Conservation (phyloP, 2,797 vertebrate species). For the Urocyon cinereoargenteus region DNA sequence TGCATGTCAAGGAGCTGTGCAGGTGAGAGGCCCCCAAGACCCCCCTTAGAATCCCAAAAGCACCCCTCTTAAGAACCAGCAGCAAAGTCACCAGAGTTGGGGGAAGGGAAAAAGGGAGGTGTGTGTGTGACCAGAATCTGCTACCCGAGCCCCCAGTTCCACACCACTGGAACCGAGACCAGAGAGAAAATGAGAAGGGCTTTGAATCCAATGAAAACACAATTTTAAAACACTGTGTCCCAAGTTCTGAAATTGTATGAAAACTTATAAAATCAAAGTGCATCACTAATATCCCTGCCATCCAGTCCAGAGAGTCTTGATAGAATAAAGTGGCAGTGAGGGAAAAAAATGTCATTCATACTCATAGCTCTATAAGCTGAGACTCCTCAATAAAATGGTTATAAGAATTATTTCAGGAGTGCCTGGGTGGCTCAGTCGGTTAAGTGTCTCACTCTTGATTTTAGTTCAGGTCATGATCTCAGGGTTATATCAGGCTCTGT, state of each 20-base stretch:
- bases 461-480: neutral
- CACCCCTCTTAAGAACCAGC: neutral
- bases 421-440: neutral
- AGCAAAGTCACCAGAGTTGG: neutral
- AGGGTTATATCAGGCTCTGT: neutral
- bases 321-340: neutral
- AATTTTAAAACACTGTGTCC: neutral
- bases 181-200: neutral
- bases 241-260: slow-evolving; percentile 24
- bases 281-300: neutral
- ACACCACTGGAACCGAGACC: neutral
- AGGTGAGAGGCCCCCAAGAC: neutral
- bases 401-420: neutral
- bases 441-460: neutral
- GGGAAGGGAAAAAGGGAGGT: neutral
- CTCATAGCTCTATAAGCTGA: neutral
- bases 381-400: neutral
- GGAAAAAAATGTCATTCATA: neutral
- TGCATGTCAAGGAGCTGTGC: too few relatives aligned
- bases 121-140: neutral
- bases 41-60: neutral
- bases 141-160: neutral
- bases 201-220: neutral
- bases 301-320: neutral
- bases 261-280: neutral